Evolutionary conservation across 2,888 invertebrate genomes (phyloP).

Genomic region (Gasteruption jaculator): DNA sequence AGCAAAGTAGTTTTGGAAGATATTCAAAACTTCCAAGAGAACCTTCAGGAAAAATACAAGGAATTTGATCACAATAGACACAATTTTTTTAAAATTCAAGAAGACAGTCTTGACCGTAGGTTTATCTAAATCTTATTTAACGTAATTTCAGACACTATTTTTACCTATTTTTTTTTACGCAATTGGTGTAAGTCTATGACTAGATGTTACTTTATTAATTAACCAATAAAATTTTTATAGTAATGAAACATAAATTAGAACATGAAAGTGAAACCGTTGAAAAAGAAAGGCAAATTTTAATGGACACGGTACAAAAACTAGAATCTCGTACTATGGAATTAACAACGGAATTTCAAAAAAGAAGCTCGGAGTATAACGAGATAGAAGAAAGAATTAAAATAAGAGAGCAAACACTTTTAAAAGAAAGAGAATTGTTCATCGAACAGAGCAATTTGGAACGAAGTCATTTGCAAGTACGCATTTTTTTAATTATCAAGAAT

Average conservation of each 20-base stretch:
- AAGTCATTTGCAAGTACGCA: conserved; percentile 32
- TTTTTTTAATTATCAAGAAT: not conserved
- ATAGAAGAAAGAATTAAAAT: conserved; percentile 34
- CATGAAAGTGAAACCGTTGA: conserved; percentile 32
- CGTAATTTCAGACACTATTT: no score
- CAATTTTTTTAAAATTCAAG: conserved; percentile 32
- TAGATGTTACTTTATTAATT: conserved; percentile 3
- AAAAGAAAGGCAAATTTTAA: conserved; percentile 34
- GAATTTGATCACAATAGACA: conserved; percentile 29
- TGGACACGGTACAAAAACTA: conserved; percentile 33
- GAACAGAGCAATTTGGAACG: conserved; percentile 44
- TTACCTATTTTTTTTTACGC: conserved; percentile 1
- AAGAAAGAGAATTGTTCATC: conserved; percentile 41
- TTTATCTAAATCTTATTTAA: not conserved
- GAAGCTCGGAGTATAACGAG: conserved; percentile 29
- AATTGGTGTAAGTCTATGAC: not conserved
- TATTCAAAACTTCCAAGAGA: conserved; percentile 33
- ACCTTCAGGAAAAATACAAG: conserved; percentile 30
- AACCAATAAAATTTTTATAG: conserved; percentile 26
- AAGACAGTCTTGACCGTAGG: conserved; percentile 39
- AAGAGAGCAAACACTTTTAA: conserved; percentile 32
- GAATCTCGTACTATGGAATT: conserved; percentile 31
- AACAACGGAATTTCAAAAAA: conserved; percentile 34
- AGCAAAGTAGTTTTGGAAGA: conserved; percentile 32
- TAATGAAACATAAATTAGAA: conserved; percentile 33